These are phyloP conservation scores for Drosophila nigromelanica DNA, from an alignment of 1,140 invertebrate genomes.

Conservation along the genomic window DNA sequence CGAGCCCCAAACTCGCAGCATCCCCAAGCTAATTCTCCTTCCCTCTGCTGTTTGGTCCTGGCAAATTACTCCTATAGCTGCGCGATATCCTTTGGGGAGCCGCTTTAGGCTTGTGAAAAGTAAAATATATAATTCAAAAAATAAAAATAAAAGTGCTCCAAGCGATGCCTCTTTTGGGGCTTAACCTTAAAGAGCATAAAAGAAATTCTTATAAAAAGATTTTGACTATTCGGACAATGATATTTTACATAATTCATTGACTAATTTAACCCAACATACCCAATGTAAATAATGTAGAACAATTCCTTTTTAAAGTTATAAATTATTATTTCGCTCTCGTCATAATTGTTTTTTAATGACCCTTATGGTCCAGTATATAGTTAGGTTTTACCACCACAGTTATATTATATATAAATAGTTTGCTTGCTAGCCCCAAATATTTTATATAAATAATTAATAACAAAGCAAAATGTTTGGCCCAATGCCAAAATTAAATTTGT, in stretches of 20 bases:
- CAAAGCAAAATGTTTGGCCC: too few relatives aligned
- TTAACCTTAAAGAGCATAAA: conserved; percentile 1
- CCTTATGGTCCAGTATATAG: too few relatives aligned
- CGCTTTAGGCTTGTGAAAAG: conserved; percentile 44
- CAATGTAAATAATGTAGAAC: too few relatives aligned
- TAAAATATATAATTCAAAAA: conserved; percentile 39
- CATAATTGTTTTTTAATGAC: too few relatives aligned
- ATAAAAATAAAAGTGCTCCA: conserved; percentile 1
- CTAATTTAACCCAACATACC: conserved; percentile 9
- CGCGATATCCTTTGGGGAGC: conserved; percentile 27
- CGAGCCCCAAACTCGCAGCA: neutral
- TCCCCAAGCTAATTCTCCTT: neutral
- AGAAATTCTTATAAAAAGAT: neutral
- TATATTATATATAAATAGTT: too few relatives aligned
- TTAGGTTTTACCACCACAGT: too few relatives aligned
- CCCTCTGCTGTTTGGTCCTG: conserved; percentile 24
- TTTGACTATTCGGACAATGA: conserved; percentile 7
- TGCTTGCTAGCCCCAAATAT: too few relatives aligned
- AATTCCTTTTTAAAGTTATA: too few relatives aligned
- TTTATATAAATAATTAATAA: too few relatives aligned
- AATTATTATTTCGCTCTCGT: too few relatives aligned
- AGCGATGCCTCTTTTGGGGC: conserved; percentile 7
- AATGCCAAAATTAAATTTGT: too few relatives aligned
- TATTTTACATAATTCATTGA: conserved; percentile 3
- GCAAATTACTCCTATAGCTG: conserved; percentile 40